Conservation (phyloP, 2,113 vertebrate genomes). For the Anthoscopus minutus region DNA sequence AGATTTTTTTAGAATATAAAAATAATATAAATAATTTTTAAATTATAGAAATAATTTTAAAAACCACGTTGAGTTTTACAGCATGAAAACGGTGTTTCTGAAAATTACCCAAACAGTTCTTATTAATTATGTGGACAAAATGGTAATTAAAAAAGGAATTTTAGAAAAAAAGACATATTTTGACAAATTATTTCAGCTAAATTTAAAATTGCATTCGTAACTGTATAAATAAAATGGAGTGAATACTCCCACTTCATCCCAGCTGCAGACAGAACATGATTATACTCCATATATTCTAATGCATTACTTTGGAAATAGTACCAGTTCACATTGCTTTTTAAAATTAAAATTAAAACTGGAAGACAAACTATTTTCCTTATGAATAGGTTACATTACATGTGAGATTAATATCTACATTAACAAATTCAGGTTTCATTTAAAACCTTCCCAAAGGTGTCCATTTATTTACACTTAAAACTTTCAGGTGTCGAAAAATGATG, state of each 20-base stretch:
- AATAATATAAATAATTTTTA: background rate
- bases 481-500: rapidly evolving
- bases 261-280: background rate
- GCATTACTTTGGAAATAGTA: background rate
- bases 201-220: background rate
- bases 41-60: background rate
- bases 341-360: constrained; percentile 3
- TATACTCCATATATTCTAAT: background rate
- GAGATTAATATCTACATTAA: background rate
- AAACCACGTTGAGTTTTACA: background rate
- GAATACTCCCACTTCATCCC: background rate
- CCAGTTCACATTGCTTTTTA: background rate
- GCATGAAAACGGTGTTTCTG: background rate
- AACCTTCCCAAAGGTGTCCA: background rate
- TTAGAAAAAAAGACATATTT: background rate
- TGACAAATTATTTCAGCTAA: background rate
- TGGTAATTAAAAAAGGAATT: background rate
- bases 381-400: background rate
- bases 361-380: background rate
- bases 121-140: background rate
- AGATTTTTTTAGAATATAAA: background rate
- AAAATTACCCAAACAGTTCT: background rate
- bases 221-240: background rate
- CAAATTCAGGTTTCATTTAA: background rate
- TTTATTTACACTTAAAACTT: background rate